A percentile compares a stretch with the other conserved stretches of the same genome.
Evolutionary conservation across 2,113 vertebrate species (phyloP).

Genomic region (Ellobius talpinus): DNA sequence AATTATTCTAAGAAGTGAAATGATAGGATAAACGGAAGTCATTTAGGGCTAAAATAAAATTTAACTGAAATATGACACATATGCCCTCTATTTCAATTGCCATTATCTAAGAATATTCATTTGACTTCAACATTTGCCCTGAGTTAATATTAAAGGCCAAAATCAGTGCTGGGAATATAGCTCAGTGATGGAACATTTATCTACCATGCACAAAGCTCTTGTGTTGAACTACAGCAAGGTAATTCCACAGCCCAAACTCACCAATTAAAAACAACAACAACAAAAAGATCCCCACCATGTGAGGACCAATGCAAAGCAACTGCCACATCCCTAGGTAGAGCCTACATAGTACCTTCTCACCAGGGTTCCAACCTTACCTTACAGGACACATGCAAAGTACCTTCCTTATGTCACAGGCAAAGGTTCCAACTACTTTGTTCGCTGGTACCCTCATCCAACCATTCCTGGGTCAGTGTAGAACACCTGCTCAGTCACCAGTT

Average conservation of each 20-base stretch:
- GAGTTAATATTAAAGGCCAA: background rate
- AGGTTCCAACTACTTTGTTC: too few relatives aligned
- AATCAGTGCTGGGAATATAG: background rate
- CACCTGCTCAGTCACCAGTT: background rate
- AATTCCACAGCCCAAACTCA: background rate
- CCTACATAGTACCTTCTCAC: too few relatives aligned
- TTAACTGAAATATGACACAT: background rate
- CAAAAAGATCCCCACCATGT: background rate
- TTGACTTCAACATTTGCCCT: background rate
- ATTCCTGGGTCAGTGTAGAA: background rate
- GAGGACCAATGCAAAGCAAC: background rate
- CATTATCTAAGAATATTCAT: slow-evolving; percentile 33
- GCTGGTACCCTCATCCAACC: background rate
- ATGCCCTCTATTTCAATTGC: background rate
- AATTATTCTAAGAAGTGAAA: slow-evolving; percentile 58
- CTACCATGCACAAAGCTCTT: background rate
- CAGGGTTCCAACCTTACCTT: background rate
- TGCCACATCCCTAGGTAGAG: background rate
- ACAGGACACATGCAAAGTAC: background rate
- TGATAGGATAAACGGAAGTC: background rate
- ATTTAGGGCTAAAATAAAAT: slow-evolving; percentile 30
- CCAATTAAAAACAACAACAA: background rate
- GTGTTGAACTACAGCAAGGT: background rate
- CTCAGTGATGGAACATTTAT: background rate
- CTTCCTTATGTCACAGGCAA: background rate